Conservation (phyloP, 2,797 vertebrate genomes). For the Girardinus metallicus region DNA sequence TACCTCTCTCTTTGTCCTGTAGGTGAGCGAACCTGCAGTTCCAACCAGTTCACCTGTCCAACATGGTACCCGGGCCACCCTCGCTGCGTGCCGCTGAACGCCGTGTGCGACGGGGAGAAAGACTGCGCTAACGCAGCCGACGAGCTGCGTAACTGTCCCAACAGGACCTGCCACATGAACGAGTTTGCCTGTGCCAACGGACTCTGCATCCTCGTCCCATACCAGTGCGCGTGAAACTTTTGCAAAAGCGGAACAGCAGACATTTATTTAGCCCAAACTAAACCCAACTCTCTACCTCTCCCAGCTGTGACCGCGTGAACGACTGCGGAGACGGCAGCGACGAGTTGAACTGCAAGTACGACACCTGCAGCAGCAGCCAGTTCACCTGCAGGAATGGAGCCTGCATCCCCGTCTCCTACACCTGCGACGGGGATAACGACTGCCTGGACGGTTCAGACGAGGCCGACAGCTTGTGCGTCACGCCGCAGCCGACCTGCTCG, state of each 20-base stretch:
- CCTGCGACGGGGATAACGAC: constrained; percentile 88
- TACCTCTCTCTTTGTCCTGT: constrained; percentile 24
- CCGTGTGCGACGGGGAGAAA: constrained; percentile 90
- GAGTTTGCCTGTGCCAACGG: constrained; percentile 91
- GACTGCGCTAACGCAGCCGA: constrained; percentile 89
- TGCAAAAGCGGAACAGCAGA: not conserved
- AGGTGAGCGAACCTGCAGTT: constrained; percentile 85
- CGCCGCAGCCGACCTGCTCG: constrained; percentile 86
- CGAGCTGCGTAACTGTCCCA: constrained; percentile 91
- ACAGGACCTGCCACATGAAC: constrained; percentile 84
- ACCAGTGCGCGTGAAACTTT: constrained; percentile 76
- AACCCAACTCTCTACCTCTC: not conserved
- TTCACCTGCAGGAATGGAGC: constrained; percentile 94
- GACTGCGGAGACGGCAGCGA: constrained; percentile 95
- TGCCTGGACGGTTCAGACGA: constrained; percentile 92
- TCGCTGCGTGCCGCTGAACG: constrained; percentile 83
- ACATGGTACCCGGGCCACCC: constrained; percentile 77
- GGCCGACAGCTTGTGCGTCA: constrained; percentile 83
- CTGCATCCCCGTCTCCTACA: constrained; percentile 80
- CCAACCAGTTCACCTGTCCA: constrained; percentile 86
- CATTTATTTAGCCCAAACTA: not conserved
- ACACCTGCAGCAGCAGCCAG: constrained; percentile 81
- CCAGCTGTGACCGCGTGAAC: constrained; percentile 90
- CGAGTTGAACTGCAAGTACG: constrained; percentile 87
- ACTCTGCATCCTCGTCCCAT: constrained; percentile 83